These are phyloP conservation scores for Athrips mouffetella DNA, from an alignment of 2,888 invertebrate species.

Conservation along the genomic window DNA sequence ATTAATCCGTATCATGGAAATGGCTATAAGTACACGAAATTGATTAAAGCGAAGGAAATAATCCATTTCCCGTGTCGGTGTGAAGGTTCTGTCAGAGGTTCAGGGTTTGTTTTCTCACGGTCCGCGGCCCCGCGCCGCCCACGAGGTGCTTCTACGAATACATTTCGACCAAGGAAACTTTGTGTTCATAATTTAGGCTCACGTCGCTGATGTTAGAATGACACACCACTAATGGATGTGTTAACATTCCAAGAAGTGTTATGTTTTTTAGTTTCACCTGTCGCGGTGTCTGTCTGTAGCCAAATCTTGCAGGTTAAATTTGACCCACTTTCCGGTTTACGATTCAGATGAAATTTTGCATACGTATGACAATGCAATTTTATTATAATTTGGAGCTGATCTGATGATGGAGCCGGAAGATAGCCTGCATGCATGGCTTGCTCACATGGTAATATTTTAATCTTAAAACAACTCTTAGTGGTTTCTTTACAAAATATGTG, in stretches of 20 bases:
- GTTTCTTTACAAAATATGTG: too few species aligned
- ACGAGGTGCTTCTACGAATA: conserved; percentile 60
- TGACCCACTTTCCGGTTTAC: too few species aligned
- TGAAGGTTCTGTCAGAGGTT: conserved; percentile 27
- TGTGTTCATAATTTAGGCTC: conserved; percentile 59
- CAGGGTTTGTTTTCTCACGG: conserved; percentile 68
- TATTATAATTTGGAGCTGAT: too few species aligned
- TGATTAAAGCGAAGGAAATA: conserved; percentile 12
- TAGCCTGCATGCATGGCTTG: too few species aligned
- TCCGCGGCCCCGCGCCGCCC: conserved; percentile 53
- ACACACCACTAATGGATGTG: conserved; percentile 41
- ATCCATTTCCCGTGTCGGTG: conserved; percentile 21
- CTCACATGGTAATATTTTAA: too few species aligned
- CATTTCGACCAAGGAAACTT: conserved; percentile 59
- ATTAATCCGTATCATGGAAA: not conserved
- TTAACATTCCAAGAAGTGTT: conserved; percentile 25
- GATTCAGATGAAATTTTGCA: too few species aligned
- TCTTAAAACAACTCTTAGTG: too few species aligned
- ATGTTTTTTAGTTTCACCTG: not conserved
- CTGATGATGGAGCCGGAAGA: too few species aligned
- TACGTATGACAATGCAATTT: too few species aligned
- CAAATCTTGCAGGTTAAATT: too few species aligned
- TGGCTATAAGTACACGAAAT: not conserved
- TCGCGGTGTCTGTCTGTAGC: not conserved
- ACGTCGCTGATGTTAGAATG: conserved; percentile 51